A percentile compares a stretch with the other conserved stretches of the same genome.
Evolutionary conservation across 2,113 vertebrate genomes (phyloP).

Genomic region (Callocephalon fimbriatum): DNA sequence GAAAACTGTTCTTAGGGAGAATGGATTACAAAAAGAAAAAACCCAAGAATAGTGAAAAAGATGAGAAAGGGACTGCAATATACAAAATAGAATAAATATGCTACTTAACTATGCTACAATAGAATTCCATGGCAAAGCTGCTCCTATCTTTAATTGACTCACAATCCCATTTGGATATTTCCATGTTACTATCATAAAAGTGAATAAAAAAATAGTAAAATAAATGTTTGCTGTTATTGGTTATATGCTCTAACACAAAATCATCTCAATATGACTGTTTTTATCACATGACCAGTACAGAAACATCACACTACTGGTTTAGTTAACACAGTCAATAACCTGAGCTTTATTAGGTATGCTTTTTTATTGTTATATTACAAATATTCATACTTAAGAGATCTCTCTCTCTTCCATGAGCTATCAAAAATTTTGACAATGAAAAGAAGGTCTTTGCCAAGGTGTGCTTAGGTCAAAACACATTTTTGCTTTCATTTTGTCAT

Average conservation of each 20-base stretch:
- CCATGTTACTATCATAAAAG: neutral
- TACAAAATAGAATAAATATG: neutral
- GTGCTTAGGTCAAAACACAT: neutral
- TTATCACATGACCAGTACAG: rapidly evolving
- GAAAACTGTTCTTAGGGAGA: neutral
- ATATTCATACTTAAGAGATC: neutral
- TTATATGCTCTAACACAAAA: neutral
- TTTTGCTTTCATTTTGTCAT: neutral
- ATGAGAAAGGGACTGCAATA: neutral
- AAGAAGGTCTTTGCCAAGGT: neutral
- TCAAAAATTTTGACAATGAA: neutral
- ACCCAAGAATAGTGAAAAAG: neutral
- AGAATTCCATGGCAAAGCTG: neutral
- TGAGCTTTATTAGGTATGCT: neutral
- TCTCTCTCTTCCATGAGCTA: neutral
- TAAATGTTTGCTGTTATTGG: neutral
- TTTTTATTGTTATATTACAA: neutral
- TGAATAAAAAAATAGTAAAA: neutral
- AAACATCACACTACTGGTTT: neutral
- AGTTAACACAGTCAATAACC: neutral
- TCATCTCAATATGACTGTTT: neutral
- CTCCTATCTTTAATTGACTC: neutral
- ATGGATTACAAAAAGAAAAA: neutral
- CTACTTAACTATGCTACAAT: neutral
- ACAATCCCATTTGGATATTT: neutral